Percentiles rank a stretch among this genome's conserved stretches.
Evolutionary conservation across 2,888 invertebrate species (phyloP).

Genomic region (Drosophila helvetica): DNA sequence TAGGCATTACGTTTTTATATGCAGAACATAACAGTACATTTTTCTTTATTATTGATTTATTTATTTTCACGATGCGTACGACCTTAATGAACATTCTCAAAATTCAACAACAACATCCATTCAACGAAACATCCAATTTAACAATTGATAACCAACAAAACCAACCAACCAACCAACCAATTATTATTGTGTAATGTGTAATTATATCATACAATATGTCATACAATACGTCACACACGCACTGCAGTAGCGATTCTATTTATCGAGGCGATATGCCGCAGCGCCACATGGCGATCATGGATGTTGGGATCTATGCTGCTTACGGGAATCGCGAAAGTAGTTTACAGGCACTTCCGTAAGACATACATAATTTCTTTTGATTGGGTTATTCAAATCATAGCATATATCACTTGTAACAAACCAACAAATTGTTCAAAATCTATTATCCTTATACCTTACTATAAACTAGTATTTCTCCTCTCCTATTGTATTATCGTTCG

Average conservation of each 20-base stretch:
- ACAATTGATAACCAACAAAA: slow-evolving; percentile 20
- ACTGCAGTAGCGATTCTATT: slow-evolving; percentile 78
- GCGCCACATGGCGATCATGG: slow-evolving; percentile 58
- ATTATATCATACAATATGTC: slow-evolving; percentile 12
- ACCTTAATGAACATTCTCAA: background rate
- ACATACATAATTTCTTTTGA: slow-evolving; percentile 24
- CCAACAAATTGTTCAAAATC: slow-evolving; percentile 9
- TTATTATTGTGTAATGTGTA: background rate
- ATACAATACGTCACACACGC: slow-evolving; percentile 35
- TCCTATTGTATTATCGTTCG: slow-evolving; percentile 10
- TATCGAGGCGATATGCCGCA: slow-evolving; percentile 82
- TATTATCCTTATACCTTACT: slow-evolving; percentile 8
- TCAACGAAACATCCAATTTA: background rate
- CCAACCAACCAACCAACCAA: too few species aligned
- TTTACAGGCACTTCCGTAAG: slow-evolving; percentile 77
- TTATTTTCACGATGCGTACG: slow-evolving; percentile 31
- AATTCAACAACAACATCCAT: background rate
- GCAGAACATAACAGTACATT: too few species aligned
- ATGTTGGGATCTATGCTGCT: slow-evolving; percentile 56
- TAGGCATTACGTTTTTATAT: too few species aligned
- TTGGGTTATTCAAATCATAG: slow-evolving; percentile 25
- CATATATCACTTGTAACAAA: slow-evolving; percentile 27
- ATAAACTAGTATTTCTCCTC: slow-evolving; percentile 16
- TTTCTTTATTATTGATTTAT: background rate
- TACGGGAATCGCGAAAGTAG: slow-evolving; percentile 66